These are phyloP conservation scores for Endotricha flammealis DNA, from an alignment of 2,888 invertebrate genomes.

Conservation along the genomic window DNA sequence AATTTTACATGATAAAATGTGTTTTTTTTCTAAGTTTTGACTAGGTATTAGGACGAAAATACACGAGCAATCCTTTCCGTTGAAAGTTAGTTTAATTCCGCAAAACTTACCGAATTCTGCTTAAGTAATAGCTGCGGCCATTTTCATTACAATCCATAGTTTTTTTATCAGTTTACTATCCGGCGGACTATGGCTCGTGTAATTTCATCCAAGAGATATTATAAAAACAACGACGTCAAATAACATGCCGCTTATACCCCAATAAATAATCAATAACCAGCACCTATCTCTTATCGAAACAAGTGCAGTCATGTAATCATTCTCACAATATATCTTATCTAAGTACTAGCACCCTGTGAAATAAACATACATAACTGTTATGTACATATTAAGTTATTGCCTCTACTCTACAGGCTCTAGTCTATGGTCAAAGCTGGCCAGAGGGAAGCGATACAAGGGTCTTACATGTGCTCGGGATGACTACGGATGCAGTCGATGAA, in stretches of 20 bases:
- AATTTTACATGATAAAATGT: too few species aligned
- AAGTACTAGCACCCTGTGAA: slow-evolving; percentile 69
- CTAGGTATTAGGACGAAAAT: too few species aligned
- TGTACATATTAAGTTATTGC: slow-evolving; percentile 44
- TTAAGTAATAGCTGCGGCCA: too few species aligned
- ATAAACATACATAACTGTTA: slow-evolving; percentile 55
- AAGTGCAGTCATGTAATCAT: slow-evolving; percentile 42
- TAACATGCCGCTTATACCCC: not conserved
- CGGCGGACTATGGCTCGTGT: too few species aligned
- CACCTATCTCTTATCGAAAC: slow-evolving; percentile 13
- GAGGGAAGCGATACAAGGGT: slow-evolving; percentile 41
- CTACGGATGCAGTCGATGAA: slow-evolving; percentile 95
- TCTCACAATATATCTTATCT: slow-evolving; percentile 37
- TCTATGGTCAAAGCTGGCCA: slow-evolving; percentile 29
- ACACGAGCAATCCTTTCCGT: too few species aligned
- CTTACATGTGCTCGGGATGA: slow-evolving; percentile 99
- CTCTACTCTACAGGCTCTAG: slow-evolving; percentile 10
- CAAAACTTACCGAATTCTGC: too few species aligned
- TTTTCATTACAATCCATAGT: not conserved
- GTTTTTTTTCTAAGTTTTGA: too few species aligned
- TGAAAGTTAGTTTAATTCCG: too few species aligned
- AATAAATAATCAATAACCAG: slow-evolving; percentile 9
- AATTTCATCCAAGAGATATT: too few species aligned
- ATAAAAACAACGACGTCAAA: slow-evolving; percentile 6
- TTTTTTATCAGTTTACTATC: too few species aligned